Evolutionary conservation across 2,888 invertebrate genomes (phyloP).

Genomic region (Acrocyrtus sp.): DNA sequence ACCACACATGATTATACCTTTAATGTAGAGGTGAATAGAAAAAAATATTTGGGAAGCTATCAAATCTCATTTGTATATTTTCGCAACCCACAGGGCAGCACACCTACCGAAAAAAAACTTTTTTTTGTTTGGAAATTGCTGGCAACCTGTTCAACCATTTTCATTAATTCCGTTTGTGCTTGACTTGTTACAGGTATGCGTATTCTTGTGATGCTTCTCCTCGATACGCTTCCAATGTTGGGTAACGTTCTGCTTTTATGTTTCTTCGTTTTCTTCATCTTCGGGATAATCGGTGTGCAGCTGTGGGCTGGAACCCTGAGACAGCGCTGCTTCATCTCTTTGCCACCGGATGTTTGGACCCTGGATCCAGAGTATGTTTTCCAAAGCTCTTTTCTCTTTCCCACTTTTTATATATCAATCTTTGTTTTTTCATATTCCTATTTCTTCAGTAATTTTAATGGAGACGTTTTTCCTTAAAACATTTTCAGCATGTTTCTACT

Average conservation of each 20-base stretch:
- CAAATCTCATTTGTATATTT: too few species aligned
- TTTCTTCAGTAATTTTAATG: too few species aligned
- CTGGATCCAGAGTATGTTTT: constrained; percentile 76
- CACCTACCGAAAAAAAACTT: not conserved
- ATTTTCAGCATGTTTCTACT: too few species aligned
- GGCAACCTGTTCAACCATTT: too few species aligned
- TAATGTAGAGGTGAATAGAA: too few species aligned
- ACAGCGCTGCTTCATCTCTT: constrained; percentile 88
- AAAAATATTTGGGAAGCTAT: too few species aligned
- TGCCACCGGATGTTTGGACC: constrained; percentile 76
- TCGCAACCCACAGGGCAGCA: too few species aligned
- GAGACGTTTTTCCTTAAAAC: too few species aligned
- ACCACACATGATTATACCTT: too few species aligned
- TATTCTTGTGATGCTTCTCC: constrained; percentile 95
- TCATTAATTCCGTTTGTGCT: constrained; percentile 33
- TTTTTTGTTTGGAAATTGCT: not conserved
- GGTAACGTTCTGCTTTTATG: constrained; percentile 95
- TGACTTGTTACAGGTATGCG: constrained; percentile 97
- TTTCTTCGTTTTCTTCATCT: constrained; percentile 99
- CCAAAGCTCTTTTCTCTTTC: too few species aligned
- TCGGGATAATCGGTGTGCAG: constrained; percentile 99
- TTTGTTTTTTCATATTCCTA: too few species aligned
- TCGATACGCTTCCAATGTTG: constrained; percentile 99
- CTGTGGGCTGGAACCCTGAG: constrained; percentile 98
- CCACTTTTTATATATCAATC: not conserved